Evolutionary conservation across 2,888 invertebrate genomes (phyloP), one percentile per base, ranked within the genome.

Genomic region (Escarpia spicata): DNA sequence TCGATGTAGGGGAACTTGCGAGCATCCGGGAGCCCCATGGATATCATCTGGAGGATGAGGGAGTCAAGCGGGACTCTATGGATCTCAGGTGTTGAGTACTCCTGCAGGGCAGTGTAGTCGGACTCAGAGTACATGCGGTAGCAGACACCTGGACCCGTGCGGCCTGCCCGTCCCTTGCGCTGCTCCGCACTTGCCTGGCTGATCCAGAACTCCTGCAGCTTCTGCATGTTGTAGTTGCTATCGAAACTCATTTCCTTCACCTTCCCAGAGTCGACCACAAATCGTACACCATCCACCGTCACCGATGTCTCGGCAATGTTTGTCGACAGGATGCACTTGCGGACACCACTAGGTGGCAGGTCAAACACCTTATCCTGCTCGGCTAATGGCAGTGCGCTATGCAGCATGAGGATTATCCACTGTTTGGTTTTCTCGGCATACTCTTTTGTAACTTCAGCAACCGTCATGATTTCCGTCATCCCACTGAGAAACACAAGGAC

Each of bases 291-390:
- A 96, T 99, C 99, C 92, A 99, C 99, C 0, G 99, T 99, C 4
- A 99, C 98, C 0, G 99, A 99, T 0, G 99, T 99, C 97, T 99
- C 99, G 0, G 99, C 99, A 93, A 99, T 99, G 96, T 99, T 99
- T 0, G 99, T 99, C 0, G 99, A 98, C 0, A 99, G 98, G 93
- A 99, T 98, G 96, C 99, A 99, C 96, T 99, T 99, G 92, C 99
- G 97, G 3, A 98, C 97, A 6, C 99, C 98, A 92, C 99, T 98
- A 0, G 99, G 99, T 0, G 99, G 98, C 95, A 98, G 98, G 96
- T 99, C 99, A 96, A 99, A 99, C 10, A 98, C 98, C 97, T 99
- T 99, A 96, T 99, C 99, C 97, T 99, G 99, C 95, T 99, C 99
- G 92, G 98, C 97, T 0, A 99, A 97, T 0, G 99, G 98, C 93